Evolutionary conservation across 2,113 vertebrate species (phyloP), one percentile per base, ranked within the genome.

Genomic region (Colius striatus): DNA sequence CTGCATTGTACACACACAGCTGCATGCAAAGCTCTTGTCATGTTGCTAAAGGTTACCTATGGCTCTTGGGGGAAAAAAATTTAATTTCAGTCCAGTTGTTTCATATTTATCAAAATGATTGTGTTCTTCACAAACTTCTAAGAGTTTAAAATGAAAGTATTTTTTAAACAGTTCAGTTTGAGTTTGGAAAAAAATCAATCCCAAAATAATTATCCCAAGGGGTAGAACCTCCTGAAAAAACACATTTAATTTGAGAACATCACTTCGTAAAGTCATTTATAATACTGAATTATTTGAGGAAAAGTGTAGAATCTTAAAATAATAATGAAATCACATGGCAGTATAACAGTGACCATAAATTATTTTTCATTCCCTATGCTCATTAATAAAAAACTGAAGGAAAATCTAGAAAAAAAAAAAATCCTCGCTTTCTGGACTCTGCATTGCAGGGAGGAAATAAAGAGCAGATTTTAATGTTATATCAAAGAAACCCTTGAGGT

Each of bases 401-500:
- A 25, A 86, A 88, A 87, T 63, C 34, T 67, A 53, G 62, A 34
- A 83, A 87, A 79, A 82, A 73, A 65, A 84, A 58, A n/a, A 66
- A 6, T 91, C 36, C 30, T 85, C 48, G 58, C 6, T 94, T 94
- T 90, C 79, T 94, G 75, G 67, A 91, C 54, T 92, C 57, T 55
- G 54, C 74, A 96, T 96, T 84, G 87, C 61, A 94, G 87, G 55
- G 93, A 84, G 72, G 43, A 67, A 91, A 92, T 73, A 96, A 93
- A 87, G 94, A 94, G 75, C 85, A 90, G 93, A 97, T 97, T 98
- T 98, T 92, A 94, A 97, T 98, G 98, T 98, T 97, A 97, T 97
- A 96, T 98, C 97, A 98, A 98, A 98, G 97, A 98, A 98, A 97
- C 94, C 97, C 98, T 98, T 97, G 96, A 98, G 98, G 96, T 97